Evolutionary conservation across 2,888 invertebrate genomes (phyloP), one percentile per base, ranked within the genome.

Genomic region (Plagodis dolabraria): DNA sequence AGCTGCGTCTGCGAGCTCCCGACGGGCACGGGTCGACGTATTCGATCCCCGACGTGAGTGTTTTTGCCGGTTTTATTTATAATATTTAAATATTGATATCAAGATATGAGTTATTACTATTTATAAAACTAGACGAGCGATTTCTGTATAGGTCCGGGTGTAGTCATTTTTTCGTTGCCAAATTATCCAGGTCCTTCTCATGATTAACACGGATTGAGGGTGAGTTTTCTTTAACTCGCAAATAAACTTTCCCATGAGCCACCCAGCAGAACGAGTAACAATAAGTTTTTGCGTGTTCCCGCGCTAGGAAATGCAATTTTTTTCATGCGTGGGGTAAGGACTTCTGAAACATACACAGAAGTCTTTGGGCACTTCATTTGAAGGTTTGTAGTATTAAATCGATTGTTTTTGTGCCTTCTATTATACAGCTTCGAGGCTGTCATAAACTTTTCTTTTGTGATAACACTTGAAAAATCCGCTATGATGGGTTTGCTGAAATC

Each of bases 221-320:
- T 5, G 48, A 38, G 9, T 38, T 48, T 22, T 38, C 33, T 11
- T 46, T 46, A 10, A 10, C 46, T 5, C 46, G 46, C 5, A 46
- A n/a, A n/a, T 46, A 46, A 10, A 47, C 47, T 47, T 47, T 47
- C 5, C 47, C 46, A n/a, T 46, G 46, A 42, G 35, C 47, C 11
- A 54, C 34, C 54, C 40, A 43, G 43, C 50, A 46, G n/a, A 34
- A 46, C 0, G 34, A 10, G n/a, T 11, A 46, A n/a, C 46, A 33
- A 9, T 46, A 34, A n/a, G 44, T 44, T 44, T 44, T 44, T 6
- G 44, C 44, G 12, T 44, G 44, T 12, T 44, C n/a, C n/a, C n/a
- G n/a, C n/a, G n/a, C n/a, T n/a, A n/a, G n/a, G n/a, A n/a, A n/a
- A n/a, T n/a, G n/a, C n/a, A n/a, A n/a, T n/a, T n/a, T n/a, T n/a